A percentile compares a stretch with the other conserved stretches of the same genome.
Evolutionary conservation across 2,888 invertebrate genomes (phyloP).

Genomic region (Drosophila mulleri): DNA sequence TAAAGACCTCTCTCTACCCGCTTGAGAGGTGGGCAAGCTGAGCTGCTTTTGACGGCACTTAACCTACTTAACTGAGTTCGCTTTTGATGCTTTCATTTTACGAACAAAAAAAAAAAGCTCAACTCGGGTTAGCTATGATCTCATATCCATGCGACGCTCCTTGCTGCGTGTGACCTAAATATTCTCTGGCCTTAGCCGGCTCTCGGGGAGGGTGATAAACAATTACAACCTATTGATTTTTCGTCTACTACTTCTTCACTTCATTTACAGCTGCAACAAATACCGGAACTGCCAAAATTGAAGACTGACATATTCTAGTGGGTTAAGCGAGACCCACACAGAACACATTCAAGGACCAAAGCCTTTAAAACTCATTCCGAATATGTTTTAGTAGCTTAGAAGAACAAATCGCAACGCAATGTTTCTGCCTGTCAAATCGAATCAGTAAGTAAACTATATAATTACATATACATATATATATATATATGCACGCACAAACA

Average conservation of each 20-base stretch:
- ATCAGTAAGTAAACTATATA: slow-evolving; percentile 82
- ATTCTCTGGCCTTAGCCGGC: background rate
- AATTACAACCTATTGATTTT: slow-evolving; percentile 73
- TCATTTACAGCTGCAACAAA: slow-evolving; percentile 44
- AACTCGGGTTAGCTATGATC: slow-evolving; percentile 53
- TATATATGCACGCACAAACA: background rate
- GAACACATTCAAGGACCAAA: slow-evolving; percentile 28
- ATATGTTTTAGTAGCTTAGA: slow-evolving; percentile 43
- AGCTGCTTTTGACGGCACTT: slow-evolving; percentile 56
- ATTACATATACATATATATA: background rate
- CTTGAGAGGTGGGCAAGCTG: background rate
- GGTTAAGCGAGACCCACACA: background rate
- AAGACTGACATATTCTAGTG: slow-evolving; percentile 42
- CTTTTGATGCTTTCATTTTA: slow-evolving; percentile 60
- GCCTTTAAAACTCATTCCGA: slow-evolving; percentile 23
- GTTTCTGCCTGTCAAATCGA: slow-evolving; percentile 85
- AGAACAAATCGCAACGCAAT: slow-evolving; percentile 58
- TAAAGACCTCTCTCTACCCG: background rate
- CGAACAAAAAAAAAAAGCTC: slow-evolving; percentile 34
- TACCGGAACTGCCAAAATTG: slow-evolving; percentile 65
- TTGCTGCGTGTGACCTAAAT: slow-evolving; percentile 53
- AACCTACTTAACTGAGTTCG: slow-evolving; percentile 62
- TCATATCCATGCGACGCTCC: slow-evolving; percentile 45
- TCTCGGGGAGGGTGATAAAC: slow-evolving; percentile 32
- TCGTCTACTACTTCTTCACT: slow-evolving; percentile 19